These are phyloP conservation scores for Cyphomyrus plagiostoma DNA, from an alignment of 2,113 vertebrate species.

Conservation along the genomic window DNA sequence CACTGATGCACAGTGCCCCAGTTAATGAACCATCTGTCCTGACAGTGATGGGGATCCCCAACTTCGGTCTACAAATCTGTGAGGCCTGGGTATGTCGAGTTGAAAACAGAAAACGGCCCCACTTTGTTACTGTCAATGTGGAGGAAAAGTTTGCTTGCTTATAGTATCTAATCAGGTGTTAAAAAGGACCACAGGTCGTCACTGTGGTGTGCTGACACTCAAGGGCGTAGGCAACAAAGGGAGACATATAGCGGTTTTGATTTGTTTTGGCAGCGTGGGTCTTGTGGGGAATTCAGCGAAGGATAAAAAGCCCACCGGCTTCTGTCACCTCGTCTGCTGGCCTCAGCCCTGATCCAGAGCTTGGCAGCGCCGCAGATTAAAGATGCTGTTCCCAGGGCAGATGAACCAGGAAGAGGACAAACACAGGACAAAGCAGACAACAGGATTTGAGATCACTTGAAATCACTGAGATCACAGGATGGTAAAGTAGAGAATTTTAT, in stretches of 20 bases:
- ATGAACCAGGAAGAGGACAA: not conserved
- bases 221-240: not conserved
- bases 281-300: constrained; percentile 14
- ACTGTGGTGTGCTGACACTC: not conserved
- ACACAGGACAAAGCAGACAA: not conserved
- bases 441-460: not conserved
- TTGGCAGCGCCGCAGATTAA: not conserved
- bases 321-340: not conserved
- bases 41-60: not conserved
- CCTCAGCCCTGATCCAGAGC: not conserved
- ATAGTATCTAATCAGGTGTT: not conserved
- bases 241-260: constrained; percentile 34
- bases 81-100: constrained; percentile 33
- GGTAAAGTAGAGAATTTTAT: not conserved
- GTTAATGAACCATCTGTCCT: not conserved
- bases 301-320: not conserved
- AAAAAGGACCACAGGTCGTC: not conserved
- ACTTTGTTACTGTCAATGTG: not conserved
- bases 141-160: not conserved
- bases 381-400: not conserved
- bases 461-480: not conserved
- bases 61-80: not conserved
- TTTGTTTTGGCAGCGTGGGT: constrained; percentile 23
- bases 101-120: constrained; percentile 31
- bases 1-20: not conserved